A percentile compares a stretch with the other conserved stretches of the same genome.
Evolutionary conservation across 2,113 vertebrate species (phyloP).

Genomic region (Menidia beryllina): DNA sequence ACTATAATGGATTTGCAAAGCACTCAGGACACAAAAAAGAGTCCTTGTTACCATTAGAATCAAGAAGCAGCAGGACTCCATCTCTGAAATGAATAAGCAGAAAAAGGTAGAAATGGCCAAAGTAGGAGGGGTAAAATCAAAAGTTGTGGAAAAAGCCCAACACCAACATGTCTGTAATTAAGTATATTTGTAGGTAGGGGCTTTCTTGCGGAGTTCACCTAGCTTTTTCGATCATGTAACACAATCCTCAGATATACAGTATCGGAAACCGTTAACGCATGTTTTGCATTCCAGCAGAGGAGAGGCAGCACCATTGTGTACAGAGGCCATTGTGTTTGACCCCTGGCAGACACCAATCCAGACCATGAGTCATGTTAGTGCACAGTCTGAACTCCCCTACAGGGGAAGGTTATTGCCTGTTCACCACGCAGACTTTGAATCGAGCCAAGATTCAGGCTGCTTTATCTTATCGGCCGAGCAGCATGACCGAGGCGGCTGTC

Average conservation of each 20-base stretch:
- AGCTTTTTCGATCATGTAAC: slow-evolving; percentile 38
- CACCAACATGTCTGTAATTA: too few relatives aligned
- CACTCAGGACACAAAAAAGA: too few relatives aligned
- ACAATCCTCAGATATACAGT: slow-evolving; percentile 51
- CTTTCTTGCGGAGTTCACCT: slow-evolving; percentile 18
- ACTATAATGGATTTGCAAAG: background rate
- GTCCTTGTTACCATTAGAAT: too few relatives aligned
- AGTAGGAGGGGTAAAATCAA: too few relatives aligned
- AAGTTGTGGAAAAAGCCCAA: too few relatives aligned
- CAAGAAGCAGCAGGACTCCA: too few relatives aligned
- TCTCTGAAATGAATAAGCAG: too few relatives aligned
- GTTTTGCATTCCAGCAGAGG: slow-evolving; percentile 70
- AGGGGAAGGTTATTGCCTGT: slow-evolving; percentile 45
- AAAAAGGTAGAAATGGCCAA: background rate
- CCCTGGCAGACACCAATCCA: slow-evolving; percentile 65
- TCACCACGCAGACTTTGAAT: slow-evolving; percentile 19
- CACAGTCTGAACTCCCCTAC: slow-evolving; percentile 56
- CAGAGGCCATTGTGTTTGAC: slow-evolving; percentile 73
- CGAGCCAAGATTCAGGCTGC: slow-evolving; percentile 10
- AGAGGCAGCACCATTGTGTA: slow-evolving; percentile 66
- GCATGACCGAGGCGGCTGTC: background rate
- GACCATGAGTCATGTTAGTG: slow-evolving; percentile 77
- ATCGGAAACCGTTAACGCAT: slow-evolving; percentile 66
- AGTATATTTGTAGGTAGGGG: background rate
- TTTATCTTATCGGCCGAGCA: slow-evolving; percentile 3